Base-by-base conservation (phyloP, 2,113 vertebrate genomes). In the Redunca redunca region DNA sequence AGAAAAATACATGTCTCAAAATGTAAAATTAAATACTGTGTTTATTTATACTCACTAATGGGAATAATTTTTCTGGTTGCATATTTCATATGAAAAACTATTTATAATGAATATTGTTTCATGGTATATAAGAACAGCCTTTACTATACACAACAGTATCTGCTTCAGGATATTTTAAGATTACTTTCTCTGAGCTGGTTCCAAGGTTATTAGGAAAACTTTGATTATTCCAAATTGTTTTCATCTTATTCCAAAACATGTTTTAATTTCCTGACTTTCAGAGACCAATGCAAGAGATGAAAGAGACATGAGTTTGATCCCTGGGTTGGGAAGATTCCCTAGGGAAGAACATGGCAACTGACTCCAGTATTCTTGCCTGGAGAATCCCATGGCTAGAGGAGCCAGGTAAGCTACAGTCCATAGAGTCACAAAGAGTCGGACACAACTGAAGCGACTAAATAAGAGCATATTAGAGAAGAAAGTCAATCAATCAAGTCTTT, bases 261-360 rank as follows among this genome's bases (percentile, higher is more conserved):
- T 2, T 88, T 90, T 90, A 60, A 57, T 28, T 83, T 92, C 64
- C 90, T 81, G 95, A 64, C 40, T 52, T 9, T 88, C 64, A 96
- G 58, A 85, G 15, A 57, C 19, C n/a, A 71, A 2, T 40, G 10
- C 19, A 71, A 71, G n/a, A 23, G n/a, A 40, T 40, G 19, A 40
- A 71, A 71, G n/a, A 71, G 67, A 71, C 19, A 40, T 10, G 2
- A 2, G n/a, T 71, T 71, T 71, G n/a, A 40, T 71, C n/a, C n/a
- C 67, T 40, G n/a, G 19, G n/a, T 23, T 40, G n/a, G n/a, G 19
- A 40, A 71, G n/a, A 71, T 40, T 71, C 10, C 67, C 10, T 12
- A 71, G 67, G 36, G n/a, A 71, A 71, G n/a, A 71, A 11, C n/a
- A 40, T 1, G 19, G 67, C n/a, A 71, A 23, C 21, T 71, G n/a